phyloP scores from a whole-genome alignment of 1,140 invertebrate genomes.

The Oryctes rhinoceros region DNA sequence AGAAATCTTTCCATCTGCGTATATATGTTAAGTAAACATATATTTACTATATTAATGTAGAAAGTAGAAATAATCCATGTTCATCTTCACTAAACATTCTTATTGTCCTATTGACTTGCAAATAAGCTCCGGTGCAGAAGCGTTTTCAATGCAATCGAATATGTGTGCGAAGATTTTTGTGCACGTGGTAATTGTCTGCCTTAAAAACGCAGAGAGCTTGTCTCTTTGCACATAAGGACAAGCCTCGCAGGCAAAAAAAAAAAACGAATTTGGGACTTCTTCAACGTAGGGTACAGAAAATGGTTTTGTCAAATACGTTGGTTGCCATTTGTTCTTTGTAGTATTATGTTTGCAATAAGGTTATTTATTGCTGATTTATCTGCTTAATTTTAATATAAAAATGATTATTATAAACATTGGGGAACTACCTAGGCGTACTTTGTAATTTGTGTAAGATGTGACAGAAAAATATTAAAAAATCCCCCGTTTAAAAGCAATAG shows the following conservation, averaged over 20 bases:
- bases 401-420: no score
- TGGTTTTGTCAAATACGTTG: conserved; percentile 12
- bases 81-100: not conserved
- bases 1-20: no score
- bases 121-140: conserved; percentile 9
- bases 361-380: no score
- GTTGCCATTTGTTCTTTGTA: no score
- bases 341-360: no score
- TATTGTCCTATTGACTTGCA: conserved; percentile 23
- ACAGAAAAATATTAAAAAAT: no score
- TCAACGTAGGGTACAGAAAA: not conserved
- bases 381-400: no score
- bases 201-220: conserved; percentile 9
- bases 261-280: not conserved
- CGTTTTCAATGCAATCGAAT: conserved; percentile 36
- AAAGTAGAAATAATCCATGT: conserved; percentile 8
- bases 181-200: conserved; percentile 39
- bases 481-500: no score
- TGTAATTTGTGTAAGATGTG: no score
- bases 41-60: no score
- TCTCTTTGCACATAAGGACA: not conserved
- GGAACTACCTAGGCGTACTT: no score
- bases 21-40: no score
- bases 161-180: conserved; percentile 21
- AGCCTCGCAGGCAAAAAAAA: not conserved